phyloP scores from a whole-genome alignment of 2,797 vertebrate genomes.

The Anomalospiza imberbis region DNA sequence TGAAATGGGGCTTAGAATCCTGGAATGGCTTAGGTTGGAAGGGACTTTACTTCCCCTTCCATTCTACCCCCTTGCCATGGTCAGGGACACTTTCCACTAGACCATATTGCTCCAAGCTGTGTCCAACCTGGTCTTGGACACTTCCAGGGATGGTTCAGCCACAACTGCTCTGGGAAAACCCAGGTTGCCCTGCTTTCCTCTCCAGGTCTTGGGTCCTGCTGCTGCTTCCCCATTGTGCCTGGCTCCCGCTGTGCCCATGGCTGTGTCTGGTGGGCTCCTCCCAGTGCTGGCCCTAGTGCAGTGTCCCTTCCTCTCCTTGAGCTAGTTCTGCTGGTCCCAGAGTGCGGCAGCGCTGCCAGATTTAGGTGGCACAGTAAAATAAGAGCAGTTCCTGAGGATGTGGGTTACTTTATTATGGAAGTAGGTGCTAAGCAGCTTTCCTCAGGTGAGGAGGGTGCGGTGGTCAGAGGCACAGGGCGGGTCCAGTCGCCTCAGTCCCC shows the following conservation, averaged over 20 bases:
- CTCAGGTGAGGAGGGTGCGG: not conserved
- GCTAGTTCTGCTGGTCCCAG: slow-evolving; percentile 18
- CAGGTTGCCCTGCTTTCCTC: not conserved
- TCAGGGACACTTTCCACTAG: not conserved
- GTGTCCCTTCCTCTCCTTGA: slow-evolving; percentile 30
- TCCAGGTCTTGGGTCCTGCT: rapidly evolving
- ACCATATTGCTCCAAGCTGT: not conserved
- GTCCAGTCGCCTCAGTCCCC: not conserved
- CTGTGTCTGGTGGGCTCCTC: not conserved
- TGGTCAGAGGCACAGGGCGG: not conserved
- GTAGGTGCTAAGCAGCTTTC: not conserved
- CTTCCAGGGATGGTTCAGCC: not conserved
- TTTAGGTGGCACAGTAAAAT: slow-evolving; percentile 39
- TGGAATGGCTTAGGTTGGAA: not conserved
- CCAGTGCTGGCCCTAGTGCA: rapidly evolving
- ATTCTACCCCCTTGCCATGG: not conserved
- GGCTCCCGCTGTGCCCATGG: rapidly evolving
- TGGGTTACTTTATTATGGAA: not conserved
- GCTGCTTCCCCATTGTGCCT: rapidly evolving
- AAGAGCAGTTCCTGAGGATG: not conserved
- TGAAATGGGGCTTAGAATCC: not conserved
- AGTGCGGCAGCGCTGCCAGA: not conserved
- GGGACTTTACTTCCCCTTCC: not conserved
- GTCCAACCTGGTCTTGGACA: not conserved
- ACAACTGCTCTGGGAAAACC: not conserved